Evolutionary conservation across 2,888 invertebrate genomes (phyloP), one percentile per base, ranked within the genome.

Genomic region (Amorpha juglandis): DNA sequence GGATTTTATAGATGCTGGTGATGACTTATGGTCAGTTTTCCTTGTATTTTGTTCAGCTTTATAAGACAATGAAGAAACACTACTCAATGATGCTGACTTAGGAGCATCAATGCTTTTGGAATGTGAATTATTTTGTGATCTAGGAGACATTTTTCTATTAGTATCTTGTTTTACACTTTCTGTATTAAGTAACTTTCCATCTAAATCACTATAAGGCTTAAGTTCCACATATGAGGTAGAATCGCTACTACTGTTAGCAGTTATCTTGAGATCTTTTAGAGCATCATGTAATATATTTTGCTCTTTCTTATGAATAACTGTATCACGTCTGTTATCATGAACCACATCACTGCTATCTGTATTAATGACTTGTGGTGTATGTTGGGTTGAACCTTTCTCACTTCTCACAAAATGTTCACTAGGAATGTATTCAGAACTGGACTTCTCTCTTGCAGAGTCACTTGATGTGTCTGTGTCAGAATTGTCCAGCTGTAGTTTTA

Each of bases 381-480:
- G 33, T 45, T 64, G 51, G 14, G 27, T 51, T 27, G 48, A 63
- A 62, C 69, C 74, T 63, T 69, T 80, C 48, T 74, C 75, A 35
- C 65, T 72, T 58, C 75, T 70, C 53, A 84, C 69, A 65, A 89
- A 81, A 72, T 91, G 88, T 64, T 89, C 86, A 77, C 85, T 91
- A 9, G 91, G 88, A 69, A 92, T 85, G 75, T 93, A 93, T 77
- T 92, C 93, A 21, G 92, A 92, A 71, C 88, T 84, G 66, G 87
- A 86, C 76, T 89, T 91, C 16, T 91, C 91, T 71, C 86, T 83
- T 2, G 83, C 79, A 4, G 91, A 92, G 68, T 91, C 92, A 76
- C 88, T 90, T 3, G 93, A 92, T n/a, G 92, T 91, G 65, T 93
- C 93, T 9, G 92, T 93, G 66, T 93, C 93, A 0, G 92, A 93